Conservation (phyloP, 2,888 invertebrate species). For the Cactoblastis cactorum region DNA sequence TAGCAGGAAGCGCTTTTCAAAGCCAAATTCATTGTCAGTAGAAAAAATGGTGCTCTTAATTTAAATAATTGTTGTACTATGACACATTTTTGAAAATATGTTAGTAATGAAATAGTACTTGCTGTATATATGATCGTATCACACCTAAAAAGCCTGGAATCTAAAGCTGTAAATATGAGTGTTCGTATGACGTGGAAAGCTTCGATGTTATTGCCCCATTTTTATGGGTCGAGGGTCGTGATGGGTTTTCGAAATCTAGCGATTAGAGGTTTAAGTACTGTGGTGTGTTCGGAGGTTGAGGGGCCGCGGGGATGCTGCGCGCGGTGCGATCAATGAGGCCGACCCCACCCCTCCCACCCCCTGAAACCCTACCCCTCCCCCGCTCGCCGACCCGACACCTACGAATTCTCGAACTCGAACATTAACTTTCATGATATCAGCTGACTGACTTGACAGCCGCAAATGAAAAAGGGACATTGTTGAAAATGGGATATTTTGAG, state of each 20-base stretch:
- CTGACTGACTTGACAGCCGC: conserved; percentile 34
- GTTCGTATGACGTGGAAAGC: conserved; percentile 16
- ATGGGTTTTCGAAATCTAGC: conserved; percentile 41
- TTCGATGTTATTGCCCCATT: conserved; percentile 21
- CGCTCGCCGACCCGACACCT: conserved; percentile 46
- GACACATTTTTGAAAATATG: no score
- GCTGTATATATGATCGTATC: neutral
- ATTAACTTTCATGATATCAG: conserved; percentile 49
- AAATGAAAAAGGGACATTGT: conserved; percentile 14
- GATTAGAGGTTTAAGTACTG: conserved; percentile 50
- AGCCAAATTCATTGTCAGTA: no score
- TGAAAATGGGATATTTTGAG: conserved; percentile 11
- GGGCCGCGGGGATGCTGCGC: conserved; percentile 61
- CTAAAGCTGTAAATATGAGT: conserved; percentile 17
- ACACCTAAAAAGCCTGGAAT: neutral
- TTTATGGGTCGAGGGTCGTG: conserved; percentile 25
- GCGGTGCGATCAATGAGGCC: conserved; percentile 71
- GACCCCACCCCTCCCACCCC: conserved; percentile 38
- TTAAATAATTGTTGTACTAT: no score
- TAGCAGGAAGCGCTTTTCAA: no score
- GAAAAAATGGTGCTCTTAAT: no score
- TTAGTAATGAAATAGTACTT: neutral
- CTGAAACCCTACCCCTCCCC: conserved; percentile 28
- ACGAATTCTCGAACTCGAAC: conserved; percentile 55
- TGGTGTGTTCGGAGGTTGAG: conserved; percentile 53